Conservation (phyloP, 2,888 invertebrate genomes). For the Drosophila peninsularis region DNA sequence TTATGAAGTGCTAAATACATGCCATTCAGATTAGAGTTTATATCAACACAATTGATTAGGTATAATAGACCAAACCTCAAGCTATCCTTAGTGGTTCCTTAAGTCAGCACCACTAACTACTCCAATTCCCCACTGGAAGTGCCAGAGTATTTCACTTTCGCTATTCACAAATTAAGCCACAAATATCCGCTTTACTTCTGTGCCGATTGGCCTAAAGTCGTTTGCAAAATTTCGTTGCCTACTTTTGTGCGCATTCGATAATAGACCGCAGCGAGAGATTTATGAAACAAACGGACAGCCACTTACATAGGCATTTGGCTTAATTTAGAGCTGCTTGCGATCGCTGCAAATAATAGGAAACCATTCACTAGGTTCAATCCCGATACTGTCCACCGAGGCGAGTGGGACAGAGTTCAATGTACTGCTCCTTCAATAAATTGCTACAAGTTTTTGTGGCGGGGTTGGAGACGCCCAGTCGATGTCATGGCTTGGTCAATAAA, state of each 20-base stretch:
- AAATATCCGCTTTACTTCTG: constrained; percentile 3
- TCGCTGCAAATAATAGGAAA: neutral
- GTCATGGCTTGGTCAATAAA: constrained; percentile 58
- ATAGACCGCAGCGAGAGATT: constrained; percentile 46
- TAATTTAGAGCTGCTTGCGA: constrained; percentile 21
- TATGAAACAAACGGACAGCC: constrained; percentile 36
- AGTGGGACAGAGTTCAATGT: constrained; percentile 39
- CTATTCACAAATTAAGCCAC: no score
- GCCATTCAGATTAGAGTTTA: no score
- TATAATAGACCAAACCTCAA: no score
- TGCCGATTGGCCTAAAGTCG: constrained; percentile 15
- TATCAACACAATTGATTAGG: no score
- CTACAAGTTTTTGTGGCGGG: constrained; percentile 44
- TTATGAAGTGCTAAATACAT: no score
- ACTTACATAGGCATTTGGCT: constrained; percentile 16
- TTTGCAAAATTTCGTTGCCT: constrained; percentile 23
- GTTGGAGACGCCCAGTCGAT: constrained; percentile 19
- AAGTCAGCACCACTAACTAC: no score
- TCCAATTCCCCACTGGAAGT: no score
- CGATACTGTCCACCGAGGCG: constrained; percentile 2
- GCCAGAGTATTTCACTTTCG: constrained; percentile 8
- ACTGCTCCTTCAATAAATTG: constrained; percentile 55
- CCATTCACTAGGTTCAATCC: constrained; percentile 34
- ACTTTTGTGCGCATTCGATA: constrained; percentile 26
- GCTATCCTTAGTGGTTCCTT: no score